These are phyloP conservation scores for Nesometra sesokonis DNA, from an alignment of 35 echinoderm and acorn worm genomes.

Conservation along the genomic window DNA sequence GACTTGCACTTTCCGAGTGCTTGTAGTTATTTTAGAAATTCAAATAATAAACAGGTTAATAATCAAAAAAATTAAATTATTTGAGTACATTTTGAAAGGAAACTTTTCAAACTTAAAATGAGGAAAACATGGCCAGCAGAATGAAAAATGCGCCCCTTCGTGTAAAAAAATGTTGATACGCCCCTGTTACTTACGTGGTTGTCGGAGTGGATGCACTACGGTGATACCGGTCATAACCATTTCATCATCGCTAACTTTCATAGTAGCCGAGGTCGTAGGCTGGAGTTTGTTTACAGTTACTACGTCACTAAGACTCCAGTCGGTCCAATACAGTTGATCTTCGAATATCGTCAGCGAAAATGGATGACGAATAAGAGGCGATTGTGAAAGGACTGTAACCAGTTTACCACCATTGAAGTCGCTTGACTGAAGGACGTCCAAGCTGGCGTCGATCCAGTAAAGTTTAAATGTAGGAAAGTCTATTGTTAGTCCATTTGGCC, in stretches of 20 bases:
- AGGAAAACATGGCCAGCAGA: too few relatives aligned
- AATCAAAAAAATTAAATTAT: too few relatives aligned
- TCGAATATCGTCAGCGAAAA: constrained; percentile 62
- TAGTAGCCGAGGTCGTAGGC: constrained; percentile 17
- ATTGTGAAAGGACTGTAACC: constrained; percentile 38
- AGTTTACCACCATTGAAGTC: constrained; percentile 42
- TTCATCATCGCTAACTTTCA: not conserved
- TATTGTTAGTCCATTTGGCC: constrained; percentile 87
- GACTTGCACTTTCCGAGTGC: too few relatives aligned
- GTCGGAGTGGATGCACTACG: constrained; percentile 33
- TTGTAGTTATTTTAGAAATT: too few relatives aligned
- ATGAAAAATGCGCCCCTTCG: too few relatives aligned
- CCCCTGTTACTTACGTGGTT: constrained; percentile 1
- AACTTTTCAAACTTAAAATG: too few relatives aligned
- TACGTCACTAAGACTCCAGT: constrained; percentile 53
- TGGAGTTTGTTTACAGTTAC: constrained; percentile 37
- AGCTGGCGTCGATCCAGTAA: constrained; percentile 80
- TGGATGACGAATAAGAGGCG: constrained; percentile 46
- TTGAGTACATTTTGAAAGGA: too few relatives aligned
- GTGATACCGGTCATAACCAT: constrained; percentile 17
- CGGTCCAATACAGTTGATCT: constrained; percentile 60
- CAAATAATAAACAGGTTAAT: too few relatives aligned
- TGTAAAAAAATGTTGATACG: too few relatives aligned
- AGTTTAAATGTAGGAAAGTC: constrained; percentile 55
- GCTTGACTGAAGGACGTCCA: constrained; percentile 62